Evolutionary conservation across 1,140 invertebrate species (phyloP).

Genomic region (Dendrolimus punctatus): DNA sequence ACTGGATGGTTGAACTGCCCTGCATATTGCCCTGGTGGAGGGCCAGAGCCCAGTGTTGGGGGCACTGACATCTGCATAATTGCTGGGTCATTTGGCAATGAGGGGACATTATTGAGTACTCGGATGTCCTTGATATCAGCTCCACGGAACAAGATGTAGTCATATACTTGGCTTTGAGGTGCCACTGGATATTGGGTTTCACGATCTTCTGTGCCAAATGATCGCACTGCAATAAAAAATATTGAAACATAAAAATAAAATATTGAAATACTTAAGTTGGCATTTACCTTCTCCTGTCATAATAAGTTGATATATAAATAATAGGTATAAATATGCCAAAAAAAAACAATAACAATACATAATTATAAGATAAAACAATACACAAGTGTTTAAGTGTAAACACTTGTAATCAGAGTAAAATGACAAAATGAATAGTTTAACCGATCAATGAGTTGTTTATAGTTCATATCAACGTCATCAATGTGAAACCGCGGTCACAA

Average conservation of each 20-base stretch:
- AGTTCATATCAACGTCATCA: slow-evolving; percentile 61
- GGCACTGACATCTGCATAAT: slow-evolving; percentile 92
- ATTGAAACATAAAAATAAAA: too few relatives aligned
- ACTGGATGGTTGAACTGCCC: slow-evolving; percentile 63
- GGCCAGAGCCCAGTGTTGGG: slow-evolving; percentile 67
- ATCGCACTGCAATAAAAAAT: slow-evolving; percentile 86
- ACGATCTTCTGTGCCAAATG: slow-evolving; percentile 98
- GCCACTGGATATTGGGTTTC: slow-evolving; percentile 94
- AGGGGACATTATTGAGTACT: slow-evolving; percentile 86
- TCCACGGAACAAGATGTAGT: slow-evolving; percentile 98
- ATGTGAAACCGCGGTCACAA: slow-evolving; percentile 43
- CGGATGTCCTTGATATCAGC: slow-evolving; percentile 99
- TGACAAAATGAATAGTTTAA: background rate
- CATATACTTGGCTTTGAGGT: slow-evolving; percentile 97
- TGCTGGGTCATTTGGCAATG: slow-evolving; percentile 92
- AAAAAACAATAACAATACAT: background rate
- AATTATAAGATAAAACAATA: background rate
- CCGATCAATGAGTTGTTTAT: slow-evolving; percentile 27
- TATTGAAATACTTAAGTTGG: too few relatives aligned
- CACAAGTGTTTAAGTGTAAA: background rate
- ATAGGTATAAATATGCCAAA: background rate
- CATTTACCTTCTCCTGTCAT: too few relatives aligned
- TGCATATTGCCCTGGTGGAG: slow-evolving; percentile 49
- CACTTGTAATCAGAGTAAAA: background rate
- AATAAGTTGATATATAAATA: too few relatives aligned